A percentile compares a stretch with the other conserved stretches of the same genome.
Evolutionary conservation across 1,140 invertebrate species (phyloP).

Genomic region (Drosophila pandora): DNA sequence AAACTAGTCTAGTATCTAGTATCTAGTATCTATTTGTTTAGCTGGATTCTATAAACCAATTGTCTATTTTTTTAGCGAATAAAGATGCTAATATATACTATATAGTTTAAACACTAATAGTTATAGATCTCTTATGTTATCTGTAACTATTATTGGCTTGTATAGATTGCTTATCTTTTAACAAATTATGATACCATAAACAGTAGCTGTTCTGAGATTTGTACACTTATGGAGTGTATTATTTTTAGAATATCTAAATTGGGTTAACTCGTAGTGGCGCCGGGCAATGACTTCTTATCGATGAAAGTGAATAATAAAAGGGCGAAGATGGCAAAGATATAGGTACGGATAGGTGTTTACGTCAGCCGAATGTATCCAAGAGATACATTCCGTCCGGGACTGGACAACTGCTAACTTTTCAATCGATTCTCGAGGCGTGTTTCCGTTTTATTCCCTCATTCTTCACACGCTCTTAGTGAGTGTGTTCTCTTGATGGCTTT

Average conservation of each 20-base stretch:
- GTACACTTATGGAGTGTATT: constrained; percentile 35
- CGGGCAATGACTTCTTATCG: constrained; percentile 49
- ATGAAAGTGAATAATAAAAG: neutral
- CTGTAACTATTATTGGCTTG: neutral
- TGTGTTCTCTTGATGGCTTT: constrained; percentile 18
- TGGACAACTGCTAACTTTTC: constrained; percentile 12
- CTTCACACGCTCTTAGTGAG: neutral
- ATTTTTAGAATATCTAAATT: constrained; percentile 40
- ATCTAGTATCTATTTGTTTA: constrained; percentile 46
- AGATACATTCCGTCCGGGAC: constrained; percentile 22
- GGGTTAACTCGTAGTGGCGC: constrained; percentile 19
- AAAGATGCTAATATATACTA: neutral
- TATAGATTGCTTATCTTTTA: neutral
- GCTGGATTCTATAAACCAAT: constrained; percentile 29
- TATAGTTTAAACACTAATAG: too few species aligned
- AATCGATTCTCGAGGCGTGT: constrained; percentile 53
- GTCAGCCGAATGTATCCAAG: constrained; percentile 24
- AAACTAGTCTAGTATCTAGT: neutral
- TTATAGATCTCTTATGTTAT: neutral
- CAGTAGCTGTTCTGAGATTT: constrained; percentile 14
- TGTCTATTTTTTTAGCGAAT: neutral
- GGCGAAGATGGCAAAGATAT: constrained; percentile 14
- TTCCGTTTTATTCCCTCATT: constrained; percentile 61
- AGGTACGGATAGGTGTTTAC: constrained; percentile 16
- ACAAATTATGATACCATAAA: neutral